A percentile compares a stretch with the other conserved stretches of the same genome.
Conservation (phyloP, 2,113 vertebrate genomes). For the Sula dactylatra region DNA sequence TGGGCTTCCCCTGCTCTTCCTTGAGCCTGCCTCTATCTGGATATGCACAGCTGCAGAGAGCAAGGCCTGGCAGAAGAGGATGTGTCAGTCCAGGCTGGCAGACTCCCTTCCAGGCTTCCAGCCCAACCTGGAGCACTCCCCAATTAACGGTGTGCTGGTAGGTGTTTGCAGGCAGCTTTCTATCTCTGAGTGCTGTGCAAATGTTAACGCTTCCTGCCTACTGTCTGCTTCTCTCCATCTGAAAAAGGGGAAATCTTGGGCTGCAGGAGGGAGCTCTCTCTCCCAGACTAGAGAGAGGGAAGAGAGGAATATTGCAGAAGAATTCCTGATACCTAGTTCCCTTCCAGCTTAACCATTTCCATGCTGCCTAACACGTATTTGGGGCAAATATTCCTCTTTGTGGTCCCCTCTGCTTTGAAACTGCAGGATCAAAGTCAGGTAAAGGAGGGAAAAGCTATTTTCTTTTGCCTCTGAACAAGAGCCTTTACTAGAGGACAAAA, state of each 20-base stretch:
- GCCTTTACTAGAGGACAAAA: not conserved
- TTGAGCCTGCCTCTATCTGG: not conserved
- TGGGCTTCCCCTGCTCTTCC: constrained; percentile 44
- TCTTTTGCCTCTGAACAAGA: not conserved
- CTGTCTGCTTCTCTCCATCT: not conserved
- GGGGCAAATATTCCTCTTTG: not conserved
- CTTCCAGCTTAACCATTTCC: not conserved
- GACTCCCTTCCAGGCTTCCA: not conserved
- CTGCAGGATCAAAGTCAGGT: not conserved
- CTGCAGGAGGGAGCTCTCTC: not conserved
- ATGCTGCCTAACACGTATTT: not conserved
- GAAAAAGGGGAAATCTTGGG: not conserved
- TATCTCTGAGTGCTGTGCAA: not conserved
- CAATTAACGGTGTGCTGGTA: not conserved
- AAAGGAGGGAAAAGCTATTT: not conserved
- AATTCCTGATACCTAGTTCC: not conserved
- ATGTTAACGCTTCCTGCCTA: not conserved
- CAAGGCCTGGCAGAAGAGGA: constrained; percentile 24
- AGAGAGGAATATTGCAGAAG: not conserved
- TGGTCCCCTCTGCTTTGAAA: not conserved
- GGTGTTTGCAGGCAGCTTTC: constrained; percentile 22
- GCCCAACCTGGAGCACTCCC: not conserved
- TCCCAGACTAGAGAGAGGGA: not conserved
- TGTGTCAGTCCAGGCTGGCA: constrained; percentile 14
- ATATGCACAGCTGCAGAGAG: constrained; percentile 13